phyloP scores from a whole-genome alignment of 2,888 invertebrate genomes.

The Seira musarum region DNA sequence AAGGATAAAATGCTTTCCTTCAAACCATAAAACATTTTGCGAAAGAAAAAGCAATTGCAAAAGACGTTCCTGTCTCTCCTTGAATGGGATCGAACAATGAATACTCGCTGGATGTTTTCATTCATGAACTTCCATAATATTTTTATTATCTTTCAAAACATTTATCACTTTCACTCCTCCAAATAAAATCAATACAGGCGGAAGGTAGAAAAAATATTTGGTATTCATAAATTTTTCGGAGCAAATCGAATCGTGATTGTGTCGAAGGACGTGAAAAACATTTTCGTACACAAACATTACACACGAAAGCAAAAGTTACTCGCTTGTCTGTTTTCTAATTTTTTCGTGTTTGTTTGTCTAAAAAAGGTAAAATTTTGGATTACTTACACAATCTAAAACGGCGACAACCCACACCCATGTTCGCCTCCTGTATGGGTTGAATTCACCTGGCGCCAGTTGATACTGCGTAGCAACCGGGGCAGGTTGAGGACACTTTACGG shows the following conservation, averaged over 20 bases:
- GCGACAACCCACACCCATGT: conserved; percentile 65
- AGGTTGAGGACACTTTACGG: conserved; percentile 59
- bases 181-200: not conserved
- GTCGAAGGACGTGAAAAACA: not conserved
- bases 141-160: conserved; percentile 37
- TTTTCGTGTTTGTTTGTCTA: not conserved
- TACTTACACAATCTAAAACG: conserved; percentile 63
- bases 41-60: not conserved
- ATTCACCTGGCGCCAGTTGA: conserved; percentile 53
- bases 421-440: conserved; percentile 62
- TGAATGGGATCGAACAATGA: not conserved
- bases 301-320: conserved; percentile 13
- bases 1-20: too few relatives aligned
- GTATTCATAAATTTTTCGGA: conserved; percentile 19
- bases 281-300: not conserved
- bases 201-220: not conserved
- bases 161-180: conserved; percentile 39
- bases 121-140: conserved; percentile 36
- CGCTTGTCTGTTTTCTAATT: not conserved
- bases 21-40: conserved; percentile 26
- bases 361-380: not conserved
- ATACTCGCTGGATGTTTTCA: conserved; percentile 4
- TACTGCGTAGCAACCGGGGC: conserved; percentile 45
- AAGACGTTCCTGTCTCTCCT: not conserved
- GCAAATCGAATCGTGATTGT: not conserved